Evolutionary conservation across 1,140 invertebrate genomes (phyloP).

Genomic region (Amphibalanus amphitrite): DNA sequence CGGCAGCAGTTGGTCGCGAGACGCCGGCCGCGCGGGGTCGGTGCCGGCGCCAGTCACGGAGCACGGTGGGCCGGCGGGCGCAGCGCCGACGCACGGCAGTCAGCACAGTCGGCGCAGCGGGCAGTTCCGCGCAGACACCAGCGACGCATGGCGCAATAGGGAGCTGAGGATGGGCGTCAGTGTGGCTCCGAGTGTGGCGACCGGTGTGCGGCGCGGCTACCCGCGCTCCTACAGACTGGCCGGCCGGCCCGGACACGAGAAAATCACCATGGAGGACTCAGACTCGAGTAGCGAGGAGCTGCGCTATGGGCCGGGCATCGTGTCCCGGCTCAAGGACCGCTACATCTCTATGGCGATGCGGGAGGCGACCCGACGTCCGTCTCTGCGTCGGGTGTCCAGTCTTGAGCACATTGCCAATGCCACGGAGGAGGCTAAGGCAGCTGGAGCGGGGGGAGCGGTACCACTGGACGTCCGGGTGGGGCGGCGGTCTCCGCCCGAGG

Average conservation of each 20-base stretch:
- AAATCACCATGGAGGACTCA: neutral
- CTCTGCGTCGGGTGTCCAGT: slow-evolving; percentile 54
- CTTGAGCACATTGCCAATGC: slow-evolving; percentile 65
- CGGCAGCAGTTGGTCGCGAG: too few species aligned
- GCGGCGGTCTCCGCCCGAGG: too few species aligned
- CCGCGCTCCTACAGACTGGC: too few species aligned
- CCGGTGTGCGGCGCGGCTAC: neutral
- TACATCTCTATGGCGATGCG: slow-evolving; percentile 62
- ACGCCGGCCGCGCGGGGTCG: too few species aligned
- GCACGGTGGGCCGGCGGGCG: too few species aligned
- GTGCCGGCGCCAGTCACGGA: too few species aligned
- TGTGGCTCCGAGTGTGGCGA: neutral
- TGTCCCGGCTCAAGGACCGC: slow-evolving; percentile 62
- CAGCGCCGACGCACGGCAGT: too few species aligned
- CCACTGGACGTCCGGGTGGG: too few species aligned
- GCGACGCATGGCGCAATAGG: neutral
- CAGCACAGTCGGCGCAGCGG: too few species aligned
- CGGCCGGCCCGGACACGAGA: too few species aligned
- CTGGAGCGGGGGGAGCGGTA: too few species aligned
- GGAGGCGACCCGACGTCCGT: slow-evolving; percentile 39
- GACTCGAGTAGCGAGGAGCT: slow-evolving; percentile 43
- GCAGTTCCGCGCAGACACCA: neutral
- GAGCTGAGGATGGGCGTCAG: neutral
- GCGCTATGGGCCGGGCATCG: slow-evolving; percentile 78
- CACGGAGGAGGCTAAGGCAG: too few species aligned